phyloP scores from a whole-genome alignment of 2,113 vertebrate species.

The Trinectes maculatus region DNA sequence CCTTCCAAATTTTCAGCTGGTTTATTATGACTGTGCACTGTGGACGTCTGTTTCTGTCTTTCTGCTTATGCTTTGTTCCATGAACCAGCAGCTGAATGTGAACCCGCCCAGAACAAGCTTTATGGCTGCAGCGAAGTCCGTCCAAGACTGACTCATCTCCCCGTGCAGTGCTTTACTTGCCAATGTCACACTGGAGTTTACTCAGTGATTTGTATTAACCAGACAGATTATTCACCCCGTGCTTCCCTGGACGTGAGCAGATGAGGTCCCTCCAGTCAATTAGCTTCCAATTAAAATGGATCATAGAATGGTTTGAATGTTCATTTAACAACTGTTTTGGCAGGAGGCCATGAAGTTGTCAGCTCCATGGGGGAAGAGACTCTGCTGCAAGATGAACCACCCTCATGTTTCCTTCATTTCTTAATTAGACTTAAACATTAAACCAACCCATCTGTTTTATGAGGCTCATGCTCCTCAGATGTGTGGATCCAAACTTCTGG shows the following conservation, averaged over 20 bases:
- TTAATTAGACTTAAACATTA: conserved; percentile 17
- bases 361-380: conserved; percentile 22
- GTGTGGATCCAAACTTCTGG: not conserved
- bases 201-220: conserved; percentile 20
- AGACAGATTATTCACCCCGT: conserved; percentile 59
- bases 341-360: conserved; percentile 30
- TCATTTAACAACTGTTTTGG: conserved; percentile 54
- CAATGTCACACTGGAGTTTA: conserved; percentile 29
- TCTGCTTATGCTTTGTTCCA: conserved; percentile 18
- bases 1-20: conserved; percentile 31
- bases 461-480: not conserved
- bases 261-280: conserved; percentile 66
- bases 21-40: conserved; percentile 28
- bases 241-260: conserved; percentile 56
- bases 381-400: conserved; percentile 4
- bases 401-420: conserved; percentile 12
- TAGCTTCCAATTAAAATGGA: conserved; percentile 70
- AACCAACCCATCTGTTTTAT: not conserved
- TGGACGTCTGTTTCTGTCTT: conserved; percentile 17
- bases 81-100: conserved; percentile 26
- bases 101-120: conserved; percentile 29
- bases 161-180: conserved; percentile 10
- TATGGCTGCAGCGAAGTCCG: conserved; percentile 19
- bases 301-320: conserved; percentile 52
- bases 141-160: conserved; percentile 39